Evolutionary conservation across 23 tunicate species (phyloP), one percentile per base, ranked within the genome.

Genomic region (Trididemnum clinides): DNA sequence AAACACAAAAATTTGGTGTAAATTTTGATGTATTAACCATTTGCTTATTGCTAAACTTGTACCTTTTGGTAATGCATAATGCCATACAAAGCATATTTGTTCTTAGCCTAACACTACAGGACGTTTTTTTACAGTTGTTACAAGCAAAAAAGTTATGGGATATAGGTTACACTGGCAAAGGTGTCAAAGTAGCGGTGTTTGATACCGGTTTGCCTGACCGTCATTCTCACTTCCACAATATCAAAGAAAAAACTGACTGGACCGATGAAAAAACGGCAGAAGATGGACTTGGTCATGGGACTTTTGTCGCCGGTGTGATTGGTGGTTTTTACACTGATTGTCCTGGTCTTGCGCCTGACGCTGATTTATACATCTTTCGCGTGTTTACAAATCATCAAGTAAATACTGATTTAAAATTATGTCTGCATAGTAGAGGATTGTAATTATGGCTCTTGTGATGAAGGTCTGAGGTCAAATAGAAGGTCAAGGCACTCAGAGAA

Each of bases 231-330:
- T 92, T 97, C 71, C 87, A 64, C 34, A 88, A 97, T 62, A 84
- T 97, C 36, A 92, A 74, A 33, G 97, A 97, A 64, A 80, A 92
- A 59, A 92, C 96, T 6, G 96, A 97, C 75, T 97, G 99, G 99
- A 97, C 99, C 0, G 88, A 90, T 59, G 99, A 97, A 58, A 92
- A 97, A 51, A 97, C 85, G 51, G 82, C 85, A 0, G 88, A 97
- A 35, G 99, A 97, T 77, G 95, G 97, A 0, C 75, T 97, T 33
- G 99, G 99, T 12, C 99, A 97, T 78, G 99, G 99, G 22, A 97
- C 99, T 1, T 97, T 97, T 89, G 99, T 97, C 19, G 99, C 99
- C 0, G 94, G 99, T 29, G 97, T 97, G 12, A 92, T 97, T 37
- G 99, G 95, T n/a, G 89, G 98, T 19, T 84, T 91, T n/a, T 77